Conservation (phyloP, 2,113 vertebrate genomes). For the Piaya cayana region DNA sequence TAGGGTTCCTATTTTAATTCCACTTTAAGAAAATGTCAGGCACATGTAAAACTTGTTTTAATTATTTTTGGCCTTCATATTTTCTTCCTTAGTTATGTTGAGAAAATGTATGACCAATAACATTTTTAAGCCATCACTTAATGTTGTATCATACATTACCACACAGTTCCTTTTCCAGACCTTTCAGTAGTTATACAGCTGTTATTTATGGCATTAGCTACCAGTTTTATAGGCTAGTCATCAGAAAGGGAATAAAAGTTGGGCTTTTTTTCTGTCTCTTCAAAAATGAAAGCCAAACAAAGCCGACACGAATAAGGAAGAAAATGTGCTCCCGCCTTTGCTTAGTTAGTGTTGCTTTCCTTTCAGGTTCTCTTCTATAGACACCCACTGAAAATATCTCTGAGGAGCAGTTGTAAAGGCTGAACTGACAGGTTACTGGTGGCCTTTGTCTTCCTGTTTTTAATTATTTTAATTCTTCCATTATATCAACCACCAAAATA, state of each 20-base stretch:
- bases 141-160: neutral
- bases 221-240: conserved; percentile 36
- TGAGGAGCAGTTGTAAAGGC: neutral
- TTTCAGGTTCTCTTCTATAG: neutral
- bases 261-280: neutral
- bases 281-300: neutral
- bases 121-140: conserved; percentile 34
- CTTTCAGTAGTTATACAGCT: neutral
- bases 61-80: neutral
- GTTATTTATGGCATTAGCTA: conserved; percentile 34
- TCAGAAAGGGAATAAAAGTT: conserved; percentile 7
- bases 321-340: neutral
- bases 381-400: neutral
- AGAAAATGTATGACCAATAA: neutral
- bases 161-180: neutral
- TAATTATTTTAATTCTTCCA: neutral
- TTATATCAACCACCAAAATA: neutral
- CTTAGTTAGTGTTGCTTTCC: neutral
- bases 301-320: neutral
- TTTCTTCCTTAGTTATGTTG: neutral
- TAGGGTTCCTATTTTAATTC: neutral
- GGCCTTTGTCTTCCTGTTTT: neutral
- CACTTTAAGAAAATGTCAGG: neutral
- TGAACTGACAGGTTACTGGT: neutral
- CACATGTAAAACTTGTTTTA: neutral